phyloP scores from a whole-genome alignment of 2,113 vertebrate genomes.

The Struthio camelus region DNA sequence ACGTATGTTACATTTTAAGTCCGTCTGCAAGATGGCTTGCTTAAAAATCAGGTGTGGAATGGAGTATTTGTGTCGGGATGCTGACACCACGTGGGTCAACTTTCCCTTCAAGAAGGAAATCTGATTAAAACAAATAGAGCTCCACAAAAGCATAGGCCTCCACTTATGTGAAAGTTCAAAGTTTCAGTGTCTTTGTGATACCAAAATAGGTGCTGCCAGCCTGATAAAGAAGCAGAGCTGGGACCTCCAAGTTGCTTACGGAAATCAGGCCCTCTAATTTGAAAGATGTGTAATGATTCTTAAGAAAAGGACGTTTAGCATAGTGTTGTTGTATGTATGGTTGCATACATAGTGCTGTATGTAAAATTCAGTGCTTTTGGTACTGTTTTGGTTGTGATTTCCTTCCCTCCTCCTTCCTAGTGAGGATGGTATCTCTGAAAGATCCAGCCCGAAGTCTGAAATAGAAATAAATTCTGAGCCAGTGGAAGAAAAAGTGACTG shows the following conservation, averaged over 20 bases:
- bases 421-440: slow-evolving; percentile 83
- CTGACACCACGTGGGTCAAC: rapidly evolving
- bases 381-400: slow-evolving; percentile 45
- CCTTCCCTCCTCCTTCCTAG: slow-evolving; percentile 75
- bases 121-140: background rate
- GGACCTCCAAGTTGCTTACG: background rate
- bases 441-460: slow-evolving; percentile 93
- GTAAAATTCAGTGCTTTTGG: background rate
- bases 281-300: background rate
- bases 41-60: rapidly evolving
- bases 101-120: background rate
- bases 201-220: background rate
- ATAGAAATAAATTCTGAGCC: slow-evolving; percentile 85
- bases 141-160: background rate
- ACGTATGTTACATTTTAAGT: slow-evolving; percentile 77
- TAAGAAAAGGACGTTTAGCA: background rate
- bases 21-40: background rate
- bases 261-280: background rate
- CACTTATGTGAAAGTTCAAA: background rate
- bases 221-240: background rate
- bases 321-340: background rate
- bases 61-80: background rate
- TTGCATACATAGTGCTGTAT: rapidly evolving
- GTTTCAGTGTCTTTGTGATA: rapidly evolving
- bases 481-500: slow-evolving; percentile 91